Base-by-base conservation (phyloP, 2,797 vertebrate species). In the Dryobates pubescens region DNA sequence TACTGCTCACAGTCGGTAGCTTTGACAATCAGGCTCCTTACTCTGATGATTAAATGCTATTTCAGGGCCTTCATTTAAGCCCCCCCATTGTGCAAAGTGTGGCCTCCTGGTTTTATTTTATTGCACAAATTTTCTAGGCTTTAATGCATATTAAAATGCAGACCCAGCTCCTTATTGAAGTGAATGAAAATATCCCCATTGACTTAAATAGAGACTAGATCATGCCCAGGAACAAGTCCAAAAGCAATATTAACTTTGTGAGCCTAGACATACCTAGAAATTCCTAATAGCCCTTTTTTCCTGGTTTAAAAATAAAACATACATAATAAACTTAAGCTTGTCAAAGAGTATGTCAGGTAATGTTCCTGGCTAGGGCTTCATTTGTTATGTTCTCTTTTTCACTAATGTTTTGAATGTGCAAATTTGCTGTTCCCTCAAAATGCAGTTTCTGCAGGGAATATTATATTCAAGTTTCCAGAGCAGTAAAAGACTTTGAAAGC, bases 161-260 rank as follows among this genome's bases (percentile, higher is more conserved):
- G 92, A 77, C 51, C 64, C 51, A 36, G n/a, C 62, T 88, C 43
- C 74, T 23, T 79, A 72, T 5, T 71, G 85, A 86, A 89, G 82
- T 1, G 3, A 80, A 84, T 80, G 85, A 67, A 91, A 95, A 92
- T 84, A 92, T 65, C 65, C 51, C 68, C 26, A 13, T 34, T 68
- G 82, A 84, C n/a, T 94, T 59, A 49, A 95, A 86, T 10, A 27
- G 82, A 86, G 71, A 94, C 94, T 93, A 89, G 80, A 93, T 89
- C 91, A 93, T 14, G 65, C 34, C 45, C 73, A 95, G 91, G 89
- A 96, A 94, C 0, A 3, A 76, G 47, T 92, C 91, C 95, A 96
- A 95, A 93, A 91, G 76, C 70, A 96, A 79, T 86, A 92, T 74
- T 88, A 93, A 93, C 90, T 84, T 86, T 73, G 45, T 77, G 80